Conservation (phyloP, 2,113 vertebrate genomes). For the Amphilophus citrinellus region DNA sequence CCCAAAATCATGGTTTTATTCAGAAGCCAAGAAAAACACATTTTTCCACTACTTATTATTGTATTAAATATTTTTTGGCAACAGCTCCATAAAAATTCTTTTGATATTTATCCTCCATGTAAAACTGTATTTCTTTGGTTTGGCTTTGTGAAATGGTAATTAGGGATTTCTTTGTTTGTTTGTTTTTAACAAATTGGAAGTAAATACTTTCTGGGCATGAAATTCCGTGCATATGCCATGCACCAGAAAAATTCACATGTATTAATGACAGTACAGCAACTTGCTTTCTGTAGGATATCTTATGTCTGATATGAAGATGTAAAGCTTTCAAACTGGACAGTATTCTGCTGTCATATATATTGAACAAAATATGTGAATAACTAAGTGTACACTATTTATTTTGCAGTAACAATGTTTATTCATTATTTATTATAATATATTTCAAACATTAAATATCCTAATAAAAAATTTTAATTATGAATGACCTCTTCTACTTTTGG, state of each 20-base stretch:
- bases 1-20: conserved; percentile 14
- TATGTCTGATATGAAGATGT: neutral
- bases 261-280: neutral
- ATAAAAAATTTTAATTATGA: fast-evolving
- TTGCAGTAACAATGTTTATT: neutral
- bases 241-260: too few species aligned
- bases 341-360: neutral
- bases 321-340: neutral
- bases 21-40: neutral
- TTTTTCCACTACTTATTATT: neutral
- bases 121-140: neutral
- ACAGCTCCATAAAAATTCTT: neutral
- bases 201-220: neutral
- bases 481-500: neutral
- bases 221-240: conserved; percentile 4
- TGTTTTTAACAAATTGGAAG: neutral
- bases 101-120: neutral
- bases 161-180: neutral
- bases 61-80: conserved; percentile 10
- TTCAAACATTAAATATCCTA: neutral
- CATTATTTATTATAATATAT: neutral
- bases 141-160: conserved; percentile 1
- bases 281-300: neutral
- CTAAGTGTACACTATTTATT: neutral
- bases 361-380: too few species aligned